These are phyloP conservation scores for Aphidoletes aphidimyza DNA, from an alignment of 2,888 invertebrate genomes.

Conservation along the genomic window DNA sequence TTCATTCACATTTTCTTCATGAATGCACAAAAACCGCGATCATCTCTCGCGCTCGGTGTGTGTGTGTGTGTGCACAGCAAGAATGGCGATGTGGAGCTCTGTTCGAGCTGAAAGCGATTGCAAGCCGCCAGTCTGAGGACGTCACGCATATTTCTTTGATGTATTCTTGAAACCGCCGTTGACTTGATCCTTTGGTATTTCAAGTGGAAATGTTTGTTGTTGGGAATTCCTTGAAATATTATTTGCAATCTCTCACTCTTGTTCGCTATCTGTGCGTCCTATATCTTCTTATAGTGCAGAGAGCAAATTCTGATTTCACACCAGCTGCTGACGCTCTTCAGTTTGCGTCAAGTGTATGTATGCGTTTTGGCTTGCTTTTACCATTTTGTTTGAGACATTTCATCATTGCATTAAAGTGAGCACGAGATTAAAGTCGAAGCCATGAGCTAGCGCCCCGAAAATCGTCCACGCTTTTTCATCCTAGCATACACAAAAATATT, in stretches of 20 bases:
- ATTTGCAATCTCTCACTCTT: too few species aligned
- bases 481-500: too few species aligned
- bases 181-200: constrained; percentile 33
- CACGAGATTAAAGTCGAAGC: too few species aligned
- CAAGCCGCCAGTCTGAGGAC: neutral
- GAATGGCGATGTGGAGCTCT: too few species aligned
- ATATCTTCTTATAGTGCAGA: neutral
- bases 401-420: too few species aligned
- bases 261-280: too few species aligned
- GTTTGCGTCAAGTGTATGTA: too few species aligned
- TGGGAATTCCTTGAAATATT: neutral
- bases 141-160: neutral
- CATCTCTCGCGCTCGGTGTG: neutral
- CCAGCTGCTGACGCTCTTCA: neutral
- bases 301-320: neutral
- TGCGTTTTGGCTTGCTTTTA: too few species aligned
- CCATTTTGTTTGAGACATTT: neutral
- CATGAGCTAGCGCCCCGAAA: neutral
- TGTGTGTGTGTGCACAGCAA: too few species aligned
- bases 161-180: neutral
- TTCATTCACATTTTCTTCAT: constrained; percentile 24
- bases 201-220: constrained; percentile 44
- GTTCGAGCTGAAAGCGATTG: neutral
- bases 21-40: constrained; percentile 29
- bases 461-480: constrained; percentile 3